phyloP scores from a whole-genome alignment of 1,140 invertebrate genomes.

The Megalopta genalis region DNA sequence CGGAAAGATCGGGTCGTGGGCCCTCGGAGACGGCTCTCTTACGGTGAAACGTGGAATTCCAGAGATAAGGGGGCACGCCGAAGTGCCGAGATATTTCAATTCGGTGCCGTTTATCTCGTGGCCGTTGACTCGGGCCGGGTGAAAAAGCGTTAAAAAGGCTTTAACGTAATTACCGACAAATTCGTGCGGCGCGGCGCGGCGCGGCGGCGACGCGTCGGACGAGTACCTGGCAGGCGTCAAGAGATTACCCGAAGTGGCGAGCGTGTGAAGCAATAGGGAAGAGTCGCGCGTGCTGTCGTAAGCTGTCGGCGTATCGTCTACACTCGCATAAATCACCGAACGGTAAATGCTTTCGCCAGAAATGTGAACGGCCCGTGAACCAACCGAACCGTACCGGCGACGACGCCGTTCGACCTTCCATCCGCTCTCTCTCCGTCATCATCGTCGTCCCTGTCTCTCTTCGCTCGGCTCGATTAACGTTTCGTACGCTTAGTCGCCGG shows the following conservation, averaged over 20 bases:
- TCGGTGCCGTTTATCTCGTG: constrained; percentile 56
- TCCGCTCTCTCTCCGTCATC: not conserved
- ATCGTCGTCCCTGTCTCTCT: not conserved
- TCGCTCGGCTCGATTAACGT: not conserved
- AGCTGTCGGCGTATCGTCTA: constrained; percentile 42
- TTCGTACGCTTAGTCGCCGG: not conserved
- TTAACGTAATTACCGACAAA: constrained; percentile 66
- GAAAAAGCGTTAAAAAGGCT: constrained; percentile 51
- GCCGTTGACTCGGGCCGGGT: constrained; percentile 44
- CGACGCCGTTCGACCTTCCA: not conserved
- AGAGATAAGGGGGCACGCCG: constrained; percentile 52
- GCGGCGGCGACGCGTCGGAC: constrained; percentile 41
- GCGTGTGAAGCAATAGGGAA: constrained; percentile 37
- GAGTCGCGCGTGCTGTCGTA: constrained; percentile 43
- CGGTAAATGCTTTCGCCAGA: constrained; percentile 39
- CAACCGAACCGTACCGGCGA: not conserved
- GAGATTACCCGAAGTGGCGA: constrained; percentile 48
- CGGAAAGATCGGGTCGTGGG: constrained; percentile 28
- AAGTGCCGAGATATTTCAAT: constrained; percentile 64
- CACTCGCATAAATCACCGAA: constrained; percentile 44
- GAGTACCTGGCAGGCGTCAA: constrained; percentile 46
- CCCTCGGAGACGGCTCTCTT: constrained; percentile 52
- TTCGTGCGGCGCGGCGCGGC: constrained; percentile 29
- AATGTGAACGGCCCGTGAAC: constrained; percentile 18
- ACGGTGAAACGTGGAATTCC: constrained; percentile 62